Base-by-base conservation (phyloP, 1,140 invertebrate species). In the Euwallacea similis region DNA sequence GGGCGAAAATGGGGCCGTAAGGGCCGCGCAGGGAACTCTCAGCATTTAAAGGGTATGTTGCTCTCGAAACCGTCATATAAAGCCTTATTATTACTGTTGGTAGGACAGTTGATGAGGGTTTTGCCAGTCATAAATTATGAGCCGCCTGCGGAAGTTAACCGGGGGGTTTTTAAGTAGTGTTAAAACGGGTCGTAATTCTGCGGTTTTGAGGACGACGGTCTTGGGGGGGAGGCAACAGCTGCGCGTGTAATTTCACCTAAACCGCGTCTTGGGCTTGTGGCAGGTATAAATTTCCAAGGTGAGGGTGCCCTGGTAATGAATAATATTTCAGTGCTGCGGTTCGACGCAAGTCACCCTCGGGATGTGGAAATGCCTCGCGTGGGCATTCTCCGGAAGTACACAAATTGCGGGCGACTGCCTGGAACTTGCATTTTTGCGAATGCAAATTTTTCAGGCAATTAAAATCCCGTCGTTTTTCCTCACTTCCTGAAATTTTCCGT, bases 281-380 rank as follows among this genome's bases (percentile, higher is more conserved):
- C 54, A 56, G 54, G 54, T 56, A 56, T 56, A 56, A 56, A 56
- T 56, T 56, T 56, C 54, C 54, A 16, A 15, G 16, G n/a, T 50
- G 9, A 50, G 46, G 9, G 9, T 11, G 46, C 0, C 46, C 46
- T 4, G 21, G 21, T 50, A 50, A 50, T 50, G 46, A 50, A 50
- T 50, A 50, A 50, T 50, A 50, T 50, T 50, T 50, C 13, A 50
- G 46, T 2, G 9, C 13, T 50, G 46, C 46, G 46, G 46, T 7
- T 50, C 9, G 6, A 33, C 21, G 21, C 21, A 33, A 33, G 21
- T 33, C 21, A 33, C 21, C 4, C 21, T 6, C 46, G 9, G 46
- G 46, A 11, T 6, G 9, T 50, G 46, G 46, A 50, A 50, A 1
- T 50, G 46, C 9, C 3, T 0, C 9, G 46, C 2, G 46, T 11